Evolutionary conservation across 2,888 invertebrate genomes (phyloP), one percentile per base, ranked within the genome.

Genomic region (Leptinotarsa tumamoca): DNA sequence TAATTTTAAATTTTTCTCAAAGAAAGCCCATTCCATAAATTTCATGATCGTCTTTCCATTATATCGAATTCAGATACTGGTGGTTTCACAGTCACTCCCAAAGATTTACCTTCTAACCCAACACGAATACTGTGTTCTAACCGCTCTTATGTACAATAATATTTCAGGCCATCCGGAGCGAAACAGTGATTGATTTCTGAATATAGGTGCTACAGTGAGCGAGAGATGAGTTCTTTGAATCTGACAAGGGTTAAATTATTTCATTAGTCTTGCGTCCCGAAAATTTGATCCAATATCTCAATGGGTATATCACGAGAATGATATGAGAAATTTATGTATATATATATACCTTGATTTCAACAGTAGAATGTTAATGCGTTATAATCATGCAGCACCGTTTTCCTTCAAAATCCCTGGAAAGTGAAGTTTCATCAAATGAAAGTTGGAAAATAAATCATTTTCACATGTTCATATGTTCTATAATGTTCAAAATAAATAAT

Each of bases 241-340:
- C 72, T 79, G 80, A 82, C 79, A 79, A 79, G 81, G 80, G 81
- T 80, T 77, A 77, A 80, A 77, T 81, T 80, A 82, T 82, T 80
- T 77, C 78, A 80, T 81, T 78, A 74, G 77, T 74, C 74, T 76
- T 78, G 78, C 75, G 75, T 78, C 75, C 63, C 72, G 80, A 78
- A 78, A 78, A 81, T 80, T 76, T 76, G 50, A 75, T 74, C 61
- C 72, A 73, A 69, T 72, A 77, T 73, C 67, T 71, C 23, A 63
- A 18, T 2, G 23, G 13, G 58, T 18, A 27, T 54, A 51, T 15
- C 33, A 69, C 18, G n/a, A 50, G 49, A 73, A 69, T 43, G 21
- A 50, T 58, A 43, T 23, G 68, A 43, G 68, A 75, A 71, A 72
- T 49, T 14, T 18, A 50, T 43, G 5, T 18, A n/a, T 51, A 23